phyloP scores from a whole-genome alignment of 2,113 vertebrate species.

The Noctilio leporinus region DNA sequence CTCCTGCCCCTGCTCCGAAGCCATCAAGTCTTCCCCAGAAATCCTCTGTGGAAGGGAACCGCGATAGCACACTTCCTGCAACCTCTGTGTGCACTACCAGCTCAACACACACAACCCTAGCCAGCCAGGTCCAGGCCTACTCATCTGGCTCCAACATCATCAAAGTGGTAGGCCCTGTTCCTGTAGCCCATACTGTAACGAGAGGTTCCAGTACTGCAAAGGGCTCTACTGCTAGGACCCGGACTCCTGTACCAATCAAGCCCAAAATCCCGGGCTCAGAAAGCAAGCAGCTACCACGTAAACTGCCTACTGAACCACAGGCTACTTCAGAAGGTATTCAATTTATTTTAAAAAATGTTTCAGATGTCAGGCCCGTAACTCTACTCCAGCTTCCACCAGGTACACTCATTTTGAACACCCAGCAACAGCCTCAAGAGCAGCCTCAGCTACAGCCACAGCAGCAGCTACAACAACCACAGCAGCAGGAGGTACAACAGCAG shows the following conservation, averaged over 20 bases:
- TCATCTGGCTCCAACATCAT: constrained; percentile 88
- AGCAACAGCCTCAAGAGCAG: constrained; percentile 71
- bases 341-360: constrained; percentile 80
- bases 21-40: constrained; percentile 87
- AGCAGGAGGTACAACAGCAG: no score
- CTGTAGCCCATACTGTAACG: constrained; percentile 88
- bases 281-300: constrained; percentile 82
- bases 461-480: neutral
- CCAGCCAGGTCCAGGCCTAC: constrained; percentile 70
- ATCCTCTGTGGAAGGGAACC: constrained; percentile 87
- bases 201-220: constrained; percentile 87
- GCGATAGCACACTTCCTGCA: constrained; percentile 86
- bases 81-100: neutral
- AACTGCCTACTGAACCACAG: constrained; percentile 79
- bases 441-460: no score
- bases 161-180: constrained; percentile 87
- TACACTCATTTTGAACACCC: constrained; percentile 87
- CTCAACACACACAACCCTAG: neutral
- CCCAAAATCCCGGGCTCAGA: constrained; percentile 86
- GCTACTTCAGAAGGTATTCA: constrained; percentile 84
- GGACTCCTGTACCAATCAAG: constrained; percentile 82
- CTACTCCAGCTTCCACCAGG: constrained; percentile 85
- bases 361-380: constrained; percentile 86
- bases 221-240: constrained; percentile 79
- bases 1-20: constrained; percentile 81